Evolutionary conservation across 2,113 vertebrate genomes (phyloP).

Genomic region (Indicator indicator): DNA sequence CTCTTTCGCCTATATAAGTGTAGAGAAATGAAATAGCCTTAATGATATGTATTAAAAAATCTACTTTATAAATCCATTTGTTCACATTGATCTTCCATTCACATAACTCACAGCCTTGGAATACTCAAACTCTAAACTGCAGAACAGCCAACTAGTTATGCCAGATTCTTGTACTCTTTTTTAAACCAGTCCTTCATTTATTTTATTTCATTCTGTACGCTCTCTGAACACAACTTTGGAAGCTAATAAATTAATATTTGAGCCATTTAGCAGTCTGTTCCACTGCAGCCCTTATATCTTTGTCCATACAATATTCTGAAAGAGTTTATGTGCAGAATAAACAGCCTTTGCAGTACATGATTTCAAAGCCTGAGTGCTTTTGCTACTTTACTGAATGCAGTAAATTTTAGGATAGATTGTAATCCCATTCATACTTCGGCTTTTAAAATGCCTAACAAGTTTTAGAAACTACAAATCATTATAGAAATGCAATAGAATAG

Average conservation of each 20-base stretch:
- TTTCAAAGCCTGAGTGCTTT: conserved; percentile 76
- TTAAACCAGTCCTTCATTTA: conserved; percentile 12
- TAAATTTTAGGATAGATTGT: conserved; percentile 77
- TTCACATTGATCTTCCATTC: conserved; percentile 29
- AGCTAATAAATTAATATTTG: conserved; percentile 73
- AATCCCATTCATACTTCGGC: conserved; percentile 71
- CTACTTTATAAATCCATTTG: conserved; percentile 54
- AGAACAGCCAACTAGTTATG: conserved; percentile 41
- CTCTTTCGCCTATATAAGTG: not conserved
- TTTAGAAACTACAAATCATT: conserved; percentile 76
- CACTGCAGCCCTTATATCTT: conserved; percentile 55
- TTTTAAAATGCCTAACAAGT: conserved; percentile 76
- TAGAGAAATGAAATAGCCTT: conserved; percentile 22
- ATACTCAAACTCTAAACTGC: conserved; percentile 37
- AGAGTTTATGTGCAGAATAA: conserved; percentile 72
- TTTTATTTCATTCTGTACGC: conserved; percentile 46
- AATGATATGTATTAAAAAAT: conserved; percentile 42
- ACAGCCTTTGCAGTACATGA: conserved; percentile 66
- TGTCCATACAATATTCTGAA: conserved; percentile 34
- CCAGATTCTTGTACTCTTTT: conserved; percentile 2
- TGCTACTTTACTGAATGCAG: conserved; percentile 67
- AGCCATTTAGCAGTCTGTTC: conserved; percentile 58
- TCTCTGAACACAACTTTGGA: conserved; percentile 48
- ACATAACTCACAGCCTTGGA: conserved; percentile 1
- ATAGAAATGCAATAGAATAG: conserved; percentile 64